phyloP scores from a whole-genome alignment of 2,797 vertebrate genomes.

The Heliangelus exortis region DNA sequence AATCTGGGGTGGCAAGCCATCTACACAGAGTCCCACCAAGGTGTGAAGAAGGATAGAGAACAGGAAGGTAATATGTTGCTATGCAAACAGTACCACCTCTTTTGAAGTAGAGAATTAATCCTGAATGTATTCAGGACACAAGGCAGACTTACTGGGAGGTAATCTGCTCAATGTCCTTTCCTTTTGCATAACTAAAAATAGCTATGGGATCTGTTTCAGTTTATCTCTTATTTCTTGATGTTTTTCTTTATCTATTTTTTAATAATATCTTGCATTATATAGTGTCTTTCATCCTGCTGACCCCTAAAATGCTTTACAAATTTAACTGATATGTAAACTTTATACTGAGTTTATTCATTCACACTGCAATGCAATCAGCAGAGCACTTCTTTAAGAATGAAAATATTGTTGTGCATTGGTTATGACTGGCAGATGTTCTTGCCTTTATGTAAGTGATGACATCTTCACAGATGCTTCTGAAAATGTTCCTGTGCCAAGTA shows the following conservation, averaged over 20 bases:
- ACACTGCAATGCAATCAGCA: background rate
- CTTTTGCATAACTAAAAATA: constrained; percentile 35
- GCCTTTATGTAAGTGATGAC: background rate
- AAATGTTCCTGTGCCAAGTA: background rate
- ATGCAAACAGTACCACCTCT: constrained; percentile 7
- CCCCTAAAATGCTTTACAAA: background rate
- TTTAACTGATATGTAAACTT: background rate
- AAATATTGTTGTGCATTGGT: background rate
- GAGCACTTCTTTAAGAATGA: background rate
- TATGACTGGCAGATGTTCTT: background rate
- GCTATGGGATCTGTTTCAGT: background rate
- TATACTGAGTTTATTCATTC: background rate
- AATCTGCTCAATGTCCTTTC: constrained; percentile 42
- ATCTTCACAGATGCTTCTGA: background rate
- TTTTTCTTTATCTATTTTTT: background rate
- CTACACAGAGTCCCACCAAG: background rate
- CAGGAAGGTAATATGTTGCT: constrained; percentile 18
- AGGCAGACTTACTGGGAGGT: constrained; percentile 29
- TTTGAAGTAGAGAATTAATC: constrained; percentile 54
- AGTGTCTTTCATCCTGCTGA: background rate
- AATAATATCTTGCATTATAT: constrained; percentile 15
- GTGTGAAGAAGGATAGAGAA: background rate
- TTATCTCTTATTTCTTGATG: background rate
- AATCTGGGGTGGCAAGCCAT: background rate
- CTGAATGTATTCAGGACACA: constrained; percentile 36